These are phyloP conservation scores for Gallinago jamesoni DNA, from an alignment of 2,113 vertebrate genomes.

Conservation along the genomic window DNA sequence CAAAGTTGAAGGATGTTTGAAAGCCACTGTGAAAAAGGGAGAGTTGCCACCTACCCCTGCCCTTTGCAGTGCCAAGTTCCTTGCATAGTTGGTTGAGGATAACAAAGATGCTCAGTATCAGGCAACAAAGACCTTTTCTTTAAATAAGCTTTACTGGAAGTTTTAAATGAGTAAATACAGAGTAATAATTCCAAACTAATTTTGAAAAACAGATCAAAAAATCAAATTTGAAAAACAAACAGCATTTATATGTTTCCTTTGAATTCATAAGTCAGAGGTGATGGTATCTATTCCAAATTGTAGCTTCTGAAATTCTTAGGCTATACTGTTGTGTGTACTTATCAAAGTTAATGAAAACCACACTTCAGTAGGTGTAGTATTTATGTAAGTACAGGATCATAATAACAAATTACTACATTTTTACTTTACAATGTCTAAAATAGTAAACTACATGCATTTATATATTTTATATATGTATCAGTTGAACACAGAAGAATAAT, in stretches of 20 bases:
- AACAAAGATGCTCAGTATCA: background rate
- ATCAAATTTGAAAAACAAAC: background rate
- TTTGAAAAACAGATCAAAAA: background rate
- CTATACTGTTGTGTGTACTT: background rate
- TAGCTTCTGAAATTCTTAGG: background rate
- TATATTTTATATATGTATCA: background rate
- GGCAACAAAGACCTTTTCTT: background rate
- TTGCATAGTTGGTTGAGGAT: background rate
- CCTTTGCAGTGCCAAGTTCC: background rate
- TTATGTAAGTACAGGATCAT: background rate
- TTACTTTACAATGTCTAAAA: background rate
- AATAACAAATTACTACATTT: background rate
- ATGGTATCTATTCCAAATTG: background rate
- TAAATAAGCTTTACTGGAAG: background rate
- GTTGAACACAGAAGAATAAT: background rate
- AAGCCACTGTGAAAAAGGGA: background rate
- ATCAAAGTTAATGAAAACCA: background rate
- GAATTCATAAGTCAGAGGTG: background rate
- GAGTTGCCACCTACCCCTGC: background rate
- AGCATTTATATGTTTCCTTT: background rate
- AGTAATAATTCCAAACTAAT: background rate
- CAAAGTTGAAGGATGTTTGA: background rate
- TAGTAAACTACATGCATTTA: background rate
- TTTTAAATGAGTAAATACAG: background rate
- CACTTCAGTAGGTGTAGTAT: background rate